phyloP scores from a whole-genome alignment of 2,113 vertebrate species.

The Suricata suricatta region DNA sequence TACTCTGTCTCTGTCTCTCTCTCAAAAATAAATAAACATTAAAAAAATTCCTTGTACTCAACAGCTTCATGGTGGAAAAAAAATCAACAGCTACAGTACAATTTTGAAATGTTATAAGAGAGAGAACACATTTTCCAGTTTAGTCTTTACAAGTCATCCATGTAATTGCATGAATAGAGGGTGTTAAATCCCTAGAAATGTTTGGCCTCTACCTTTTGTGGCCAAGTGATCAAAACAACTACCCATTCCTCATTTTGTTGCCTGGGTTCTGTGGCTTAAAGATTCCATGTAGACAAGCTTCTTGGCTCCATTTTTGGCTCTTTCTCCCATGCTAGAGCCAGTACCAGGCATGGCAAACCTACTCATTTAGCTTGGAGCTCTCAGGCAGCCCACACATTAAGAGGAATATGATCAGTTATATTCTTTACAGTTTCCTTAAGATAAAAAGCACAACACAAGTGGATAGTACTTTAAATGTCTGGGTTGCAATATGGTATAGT shows the following conservation, averaged over 20 bases:
- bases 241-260: neutral
- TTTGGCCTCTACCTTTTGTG: neutral
- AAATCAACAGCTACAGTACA: neutral
- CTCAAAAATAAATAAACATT: no score
- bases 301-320: neutral
- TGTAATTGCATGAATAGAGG: neutral
- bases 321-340: neutral
- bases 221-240: neutral
- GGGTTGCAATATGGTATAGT: neutral
- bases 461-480: neutral
- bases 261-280: neutral
- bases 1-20: no score
- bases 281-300: neutral
- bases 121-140: neutral
- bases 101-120: neutral
- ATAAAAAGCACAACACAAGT: constrained; percentile 5
- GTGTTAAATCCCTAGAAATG: neutral
- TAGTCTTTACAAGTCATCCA: neutral
- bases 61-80: neutral
- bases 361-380: neutral
- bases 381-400: constrained; percentile 2
- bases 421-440: constrained; percentile 42
- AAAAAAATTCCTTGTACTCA: neutral
- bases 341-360: neutral
- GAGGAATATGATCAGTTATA: neutral